Conservation (phyloP, 2,113 vertebrate species). For the Tragelaphus imberbis region DNA sequence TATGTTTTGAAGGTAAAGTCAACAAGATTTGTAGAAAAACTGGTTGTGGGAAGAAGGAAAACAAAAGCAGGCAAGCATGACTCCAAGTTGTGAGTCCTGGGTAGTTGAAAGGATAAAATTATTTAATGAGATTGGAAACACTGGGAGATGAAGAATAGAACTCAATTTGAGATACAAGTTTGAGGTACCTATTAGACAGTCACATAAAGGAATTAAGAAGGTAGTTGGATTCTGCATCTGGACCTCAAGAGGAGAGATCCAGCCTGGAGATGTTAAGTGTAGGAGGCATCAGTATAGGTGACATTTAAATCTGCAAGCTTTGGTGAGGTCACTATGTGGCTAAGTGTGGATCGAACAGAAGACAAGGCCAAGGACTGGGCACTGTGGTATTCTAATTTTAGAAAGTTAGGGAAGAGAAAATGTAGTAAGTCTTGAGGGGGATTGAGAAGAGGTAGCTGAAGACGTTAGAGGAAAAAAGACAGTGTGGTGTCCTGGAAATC, state of each 20-base stretch:
- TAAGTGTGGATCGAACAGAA: neutral
- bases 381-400: neutral
- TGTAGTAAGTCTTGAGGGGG: neutral
- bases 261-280: neutral
- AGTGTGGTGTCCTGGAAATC: neutral
- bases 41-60: neutral
- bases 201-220: neutral
- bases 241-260: neutral
- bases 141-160: neutral
- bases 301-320: neutral
- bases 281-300: neutral
- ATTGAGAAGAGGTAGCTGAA: neutral
- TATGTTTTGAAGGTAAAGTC: neutral
- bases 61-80: neutral
- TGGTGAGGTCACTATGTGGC: neutral
- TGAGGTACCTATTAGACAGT: neutral
- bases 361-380: neutral
- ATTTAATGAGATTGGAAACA: neutral
- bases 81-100: neutral
- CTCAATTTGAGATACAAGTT: neutral
- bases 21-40: neutral
- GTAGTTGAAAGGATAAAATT: neutral
- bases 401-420: neutral
- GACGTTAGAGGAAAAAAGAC: neutral
- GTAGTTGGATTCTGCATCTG: neutral